Evolutionary conservation across 1,140 invertebrate genomes (phyloP), one percentile per base, ranked within the genome.

Genomic region (Adelges cooleyi): DNA sequence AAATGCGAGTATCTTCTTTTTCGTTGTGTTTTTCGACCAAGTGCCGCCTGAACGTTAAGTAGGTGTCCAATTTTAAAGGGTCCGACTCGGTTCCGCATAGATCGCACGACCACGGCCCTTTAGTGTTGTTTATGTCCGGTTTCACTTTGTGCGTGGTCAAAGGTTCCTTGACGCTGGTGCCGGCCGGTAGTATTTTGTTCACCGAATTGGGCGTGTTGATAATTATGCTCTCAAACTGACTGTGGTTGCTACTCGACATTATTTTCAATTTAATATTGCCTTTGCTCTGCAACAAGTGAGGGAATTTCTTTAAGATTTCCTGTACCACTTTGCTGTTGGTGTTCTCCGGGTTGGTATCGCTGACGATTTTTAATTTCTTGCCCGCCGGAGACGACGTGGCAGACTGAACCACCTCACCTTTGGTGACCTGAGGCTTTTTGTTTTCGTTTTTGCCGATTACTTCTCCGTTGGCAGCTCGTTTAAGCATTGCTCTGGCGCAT

Each of bases 221-320:
- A 22, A 52, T 66, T 6, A 66, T 66, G n/a, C 51, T 66, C 29
- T 44, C 51, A 33, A 66, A 51, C 22, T 51, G 51, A 10, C 51
- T 53, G 27, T 52, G 22, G 27, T 66, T 44, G 68, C 76, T 75
- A 67, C 82, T 82, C 59, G 82, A 80, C 73, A 90, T 82, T 65
- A 92, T 90, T 76, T 90, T 91, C 33, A 92, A 74, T 72, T 86
- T 85, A 33, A 92, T 90, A 72, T 90, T 91, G 22, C 56, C 56
- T 18, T 62, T 62, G 74, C 89, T 90, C 69, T 88, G 89, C 0
- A 90, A 84, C 40, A 92, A 78, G 73, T 91, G 86, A 8, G 90
- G 89, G 78, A 89, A 91, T 72, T 90, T 90, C 69, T 90, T 90
- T 25, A 71, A 25, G 6, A 71, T 68, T 65, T 71, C 69, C 15